These are phyloP conservation scores for Somateria mollissima DNA, from an alignment of 2,797 vertebrate genomes.

Conservation along the genomic window DNA sequence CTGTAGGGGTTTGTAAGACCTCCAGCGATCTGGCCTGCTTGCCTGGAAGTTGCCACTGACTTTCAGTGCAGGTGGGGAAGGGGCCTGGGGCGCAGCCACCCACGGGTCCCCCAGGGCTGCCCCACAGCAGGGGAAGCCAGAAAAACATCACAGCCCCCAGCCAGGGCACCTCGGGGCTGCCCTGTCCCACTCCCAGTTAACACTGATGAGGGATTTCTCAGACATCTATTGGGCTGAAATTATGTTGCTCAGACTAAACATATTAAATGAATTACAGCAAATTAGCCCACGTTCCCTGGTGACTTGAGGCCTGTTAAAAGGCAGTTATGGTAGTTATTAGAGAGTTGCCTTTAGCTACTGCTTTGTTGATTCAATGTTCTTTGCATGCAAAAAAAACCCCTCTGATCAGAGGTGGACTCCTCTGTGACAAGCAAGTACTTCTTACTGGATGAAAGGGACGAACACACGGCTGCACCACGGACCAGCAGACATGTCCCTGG, in stretches of 20 bases:
- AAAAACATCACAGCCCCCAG: background rate
- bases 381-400: background rate
- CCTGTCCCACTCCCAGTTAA: background rate
- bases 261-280: conserved; percentile 65
- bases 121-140: background rate
- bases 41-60: background rate
- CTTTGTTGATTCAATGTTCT: background rate
- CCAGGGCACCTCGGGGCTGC: background rate
- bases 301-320: conserved; percentile 1
- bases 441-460: background rate
- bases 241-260: conserved; percentile 58
- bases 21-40: background rate
- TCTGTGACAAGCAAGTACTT: background rate
- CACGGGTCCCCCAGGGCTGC: fast-evolving
- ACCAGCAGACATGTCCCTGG: background rate
- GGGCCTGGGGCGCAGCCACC: background rate
- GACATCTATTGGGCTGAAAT: conserved; percentile 6
- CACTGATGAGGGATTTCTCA: conserved; percentile 2
- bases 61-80: background rate
- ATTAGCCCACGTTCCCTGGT: conserved; percentile 26
- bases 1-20: background rate
- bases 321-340: conserved; percentile 26
- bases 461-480: background rate
- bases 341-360: background rate
- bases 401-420: background rate